Evolutionary conservation across 2,888 invertebrate genomes (phyloP).

Genomic region (Oxytorus armatus): DNA sequence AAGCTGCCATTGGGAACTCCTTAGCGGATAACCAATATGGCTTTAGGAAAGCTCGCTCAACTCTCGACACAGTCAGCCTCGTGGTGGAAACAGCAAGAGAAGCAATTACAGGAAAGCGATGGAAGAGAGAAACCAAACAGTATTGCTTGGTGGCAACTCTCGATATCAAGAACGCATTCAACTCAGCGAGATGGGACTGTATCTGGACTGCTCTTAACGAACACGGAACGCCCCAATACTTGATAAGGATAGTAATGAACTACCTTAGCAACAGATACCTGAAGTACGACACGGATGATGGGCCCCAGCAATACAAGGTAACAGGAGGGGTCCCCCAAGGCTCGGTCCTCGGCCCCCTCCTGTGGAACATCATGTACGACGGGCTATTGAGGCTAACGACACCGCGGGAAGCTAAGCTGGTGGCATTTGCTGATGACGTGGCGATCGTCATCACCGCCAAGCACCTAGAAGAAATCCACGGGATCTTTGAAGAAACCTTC

Average conservation of each 20-base stretch:
- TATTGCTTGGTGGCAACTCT: constrained; percentile 33
- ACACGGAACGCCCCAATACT: constrained; percentile 18
- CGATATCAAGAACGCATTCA: constrained; percentile 43
- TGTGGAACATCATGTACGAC: constrained; percentile 42
- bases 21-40: constrained; percentile 28
- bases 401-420: neutral
- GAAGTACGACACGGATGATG: constrained; percentile 38
- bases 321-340: constrained; percentile 42
- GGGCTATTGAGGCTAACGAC: constrained; percentile 27
- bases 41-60: constrained; percentile 2
- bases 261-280: constrained; percentile 44
- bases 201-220: constrained; percentile 19
- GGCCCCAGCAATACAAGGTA: neutral
- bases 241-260: constrained; percentile 24
- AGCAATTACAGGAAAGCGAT: neutral
- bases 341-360: constrained; percentile 23
- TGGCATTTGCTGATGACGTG: constrained; percentile 35
- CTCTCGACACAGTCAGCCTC: neutral
- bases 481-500: neutral
- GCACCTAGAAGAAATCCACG: constrained; percentile 3
- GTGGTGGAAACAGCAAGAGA: neutral
- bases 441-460: constrained; percentile 26
- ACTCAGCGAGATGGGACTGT: constrained; percentile 28
- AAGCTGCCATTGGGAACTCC: neutral
- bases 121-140: neutral